Evolutionary conservation across 2,113 vertebrate species (phyloP), one percentile per base, ranked within the genome.

Genomic region (Melanerpes formicivorus): DNA sequence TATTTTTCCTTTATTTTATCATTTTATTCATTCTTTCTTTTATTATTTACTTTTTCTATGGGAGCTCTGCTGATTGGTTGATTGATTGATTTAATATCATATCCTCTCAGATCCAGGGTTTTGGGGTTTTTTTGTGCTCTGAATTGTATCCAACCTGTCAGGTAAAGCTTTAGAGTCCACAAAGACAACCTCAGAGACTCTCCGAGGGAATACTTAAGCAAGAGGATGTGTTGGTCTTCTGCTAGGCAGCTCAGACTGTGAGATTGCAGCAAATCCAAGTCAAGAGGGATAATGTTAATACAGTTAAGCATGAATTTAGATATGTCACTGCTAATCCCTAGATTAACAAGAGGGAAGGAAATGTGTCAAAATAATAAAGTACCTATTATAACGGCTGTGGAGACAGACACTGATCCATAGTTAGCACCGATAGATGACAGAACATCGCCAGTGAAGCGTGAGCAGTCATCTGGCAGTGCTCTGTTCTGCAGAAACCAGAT

Each of bases 291-390:
- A 63, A 77, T 55, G 87, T 87, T 88, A 91, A 94, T 77, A 91
- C 67, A 85, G 72, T 84, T 91, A 81, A 91, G 64, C 84, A 73
- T 73, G 63, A 93, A 84, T 93, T 90, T 91, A 93, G 92, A 82
- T 15, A 25, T 55, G 64, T 90, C 72, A 70, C 26, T 85, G 85
- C 76, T 93, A 91, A 96, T 90, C 88, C 85, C 82, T 90, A 85
- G 76, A 77, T 90, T 93, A 91, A 87, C 59, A 90, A 82, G 67
- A 82, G 73, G 55, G 67, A 93, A 95, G 64, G 29, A 87, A 96
- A 89, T 80, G 72, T 95, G 82, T 93, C 79, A 87, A 88, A 94
- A 91, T 74, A 93, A 90, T 82, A 85, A 94, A 95, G 74, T 73
- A 65, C 44, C 64, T 94, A 82, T 76, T 91, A 80, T 85, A 96